Evolutionary conservation across 2,797 vertebrate species (phyloP), one percentile per base, ranked within the genome.

Genomic region (Spheniscus humboldti): DNA sequence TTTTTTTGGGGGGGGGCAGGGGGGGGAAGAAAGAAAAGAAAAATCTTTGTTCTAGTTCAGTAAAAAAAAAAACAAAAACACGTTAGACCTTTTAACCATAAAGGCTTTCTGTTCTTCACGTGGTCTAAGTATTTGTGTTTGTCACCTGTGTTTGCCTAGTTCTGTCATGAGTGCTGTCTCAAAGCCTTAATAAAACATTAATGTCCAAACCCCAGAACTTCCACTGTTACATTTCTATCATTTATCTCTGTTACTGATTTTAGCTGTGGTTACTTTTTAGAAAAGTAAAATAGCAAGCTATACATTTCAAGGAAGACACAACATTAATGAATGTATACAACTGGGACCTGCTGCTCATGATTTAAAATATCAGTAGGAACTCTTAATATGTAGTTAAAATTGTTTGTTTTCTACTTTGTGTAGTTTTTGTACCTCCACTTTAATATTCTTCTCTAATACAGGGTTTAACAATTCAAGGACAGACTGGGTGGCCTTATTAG

Each of bases 141-240:
- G 75, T 92, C 81, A 88, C 52, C 56, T 88, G 31, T 86, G 50
- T 94, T 96, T 95, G 69, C 92, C 79, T 91, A 82, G 72, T 91
- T 90, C 67, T 94, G 79, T 79, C 91, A 78, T 1, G 13, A 88
- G 8, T 50, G 33, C 52, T 66, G 28, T 77, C 73, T 91, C 60
- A 86, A 94, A 93, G 50, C 50, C 52, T 91, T 86, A 81, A 92
- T 91, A 90, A 96, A 97, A 85, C 68, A 74, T 92, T 77, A 64
- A 84, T 66, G 92, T 77, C 84, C 75, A 90, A 95, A 30, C 55
- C 31, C n/a, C 33, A 72, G 57, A 94, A 74, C 88, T 86, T 93
- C 71, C 33, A 50, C 59, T 53, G 35, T 85, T 91, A 63, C 41
- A 52, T 86, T 94, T 96, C 62, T 89, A 10, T 93, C 83, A 86